phyloP scores from a whole-genome alignment of 2,888 invertebrate genomes.

The Euplagia quadripunctaria region DNA sequence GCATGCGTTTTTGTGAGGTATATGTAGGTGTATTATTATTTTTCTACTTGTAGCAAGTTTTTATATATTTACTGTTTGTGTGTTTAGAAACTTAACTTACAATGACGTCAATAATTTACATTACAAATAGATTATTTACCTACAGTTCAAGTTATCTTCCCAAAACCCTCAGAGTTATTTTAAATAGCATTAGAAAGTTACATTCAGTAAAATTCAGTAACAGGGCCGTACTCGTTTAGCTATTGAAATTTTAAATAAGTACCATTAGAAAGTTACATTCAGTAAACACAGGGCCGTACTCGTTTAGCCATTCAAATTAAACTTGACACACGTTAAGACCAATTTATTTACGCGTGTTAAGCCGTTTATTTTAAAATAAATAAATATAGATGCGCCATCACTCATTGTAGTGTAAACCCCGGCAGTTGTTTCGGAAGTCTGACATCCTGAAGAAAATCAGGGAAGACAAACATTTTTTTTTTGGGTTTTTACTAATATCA shows the following conservation, averaged over 20 bases:
- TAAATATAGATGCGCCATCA: constrained; percentile 70
- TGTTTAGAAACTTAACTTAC: too few species aligned
- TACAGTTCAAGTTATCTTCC: neutral
- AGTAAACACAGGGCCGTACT: neutral
- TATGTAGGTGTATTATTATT: too few species aligned
- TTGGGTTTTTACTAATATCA: too few species aligned
- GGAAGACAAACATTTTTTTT: constrained; percentile 59
- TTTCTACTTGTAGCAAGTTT: too few species aligned
- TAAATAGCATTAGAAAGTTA: too few species aligned
- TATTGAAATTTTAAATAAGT: neutral
- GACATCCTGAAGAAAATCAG: constrained; percentile 73
- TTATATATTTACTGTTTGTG: too few species aligned
- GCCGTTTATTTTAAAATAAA: constrained; percentile 76
- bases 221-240: neutral
- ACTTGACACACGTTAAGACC: constrained; percentile 51
- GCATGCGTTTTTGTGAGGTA: too few species aligned
- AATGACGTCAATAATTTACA: too few species aligned
- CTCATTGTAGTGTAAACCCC: constrained; percentile 75
- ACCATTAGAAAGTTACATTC: neutral
- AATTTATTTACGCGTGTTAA: constrained; percentile 58
- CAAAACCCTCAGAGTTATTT: too few species aligned
- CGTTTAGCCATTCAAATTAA: constrained; percentile 34
- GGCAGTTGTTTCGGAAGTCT: constrained; percentile 83
- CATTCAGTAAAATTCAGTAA: neutral
- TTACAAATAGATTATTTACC: too few species aligned